Base-by-base conservation (phyloP, 2,113 vertebrate genomes). In the Boulengeromyrus knoepffleri region DNA sequence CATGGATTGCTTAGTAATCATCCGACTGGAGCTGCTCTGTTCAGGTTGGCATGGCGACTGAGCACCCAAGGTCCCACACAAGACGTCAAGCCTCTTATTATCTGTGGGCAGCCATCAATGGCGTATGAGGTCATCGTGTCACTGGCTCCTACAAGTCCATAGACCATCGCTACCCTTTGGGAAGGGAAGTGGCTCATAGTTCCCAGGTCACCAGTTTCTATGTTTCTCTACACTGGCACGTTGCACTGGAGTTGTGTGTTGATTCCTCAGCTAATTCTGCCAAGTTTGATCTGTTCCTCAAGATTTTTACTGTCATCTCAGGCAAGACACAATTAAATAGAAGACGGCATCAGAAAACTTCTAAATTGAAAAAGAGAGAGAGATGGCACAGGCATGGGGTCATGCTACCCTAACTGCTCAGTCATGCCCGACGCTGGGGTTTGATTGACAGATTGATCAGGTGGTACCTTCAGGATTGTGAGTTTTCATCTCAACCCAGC, bases 261-360 rank as follows among this genome's bases (percentile, higher is more conserved):
- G 58, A 27, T 66, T 27, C 24, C n/a, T n/a, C 9, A n/a, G 58
- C 58, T 27, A 66, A 27, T 66, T 1, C n/a, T 66, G 58, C 58
- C 58, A 66, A 10, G 8, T 27, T 66, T 27, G 58, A 66, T 66
- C 58, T 66, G n/a, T 10, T 27, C 58, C 58, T 66, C 58, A 66
- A 66, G n/a, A 66, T 66, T n/a, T 62, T 62, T 62, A 62, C 2
- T 62, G 56, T 62, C 21, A 62, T 9, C 24, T 58, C 56, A 6
- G 53, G 53, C 56, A 62, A 62, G 58, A 24, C 21, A 39, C 74
- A 42, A 53, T 17, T 53, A 80, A 80, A 66, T 27, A 66, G 24
- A 88, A 39, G 89, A 90, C 8, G 70, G 77, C 56, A 62, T 84
- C 21, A 94, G 92, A 92, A 91, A 91, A 93, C 93, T 90, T 89